These are phyloP conservation scores for Calliphora vomitoria DNA, from an alignment of 2,888 invertebrate species.

Conservation along the genomic window DNA sequence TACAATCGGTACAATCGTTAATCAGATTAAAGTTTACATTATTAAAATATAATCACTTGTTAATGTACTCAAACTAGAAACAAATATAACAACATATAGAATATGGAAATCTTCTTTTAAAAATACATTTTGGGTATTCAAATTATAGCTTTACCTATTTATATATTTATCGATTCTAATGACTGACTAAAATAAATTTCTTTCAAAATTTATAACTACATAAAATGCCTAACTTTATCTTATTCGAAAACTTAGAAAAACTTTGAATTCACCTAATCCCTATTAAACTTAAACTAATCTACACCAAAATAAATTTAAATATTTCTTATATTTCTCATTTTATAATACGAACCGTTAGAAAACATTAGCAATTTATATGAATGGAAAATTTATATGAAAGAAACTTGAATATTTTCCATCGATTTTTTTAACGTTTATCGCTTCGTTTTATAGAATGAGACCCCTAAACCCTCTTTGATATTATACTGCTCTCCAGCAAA, in stretches of 20 bases:
- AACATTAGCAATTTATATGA: too few species aligned
- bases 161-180: slow-evolving; percentile 47
- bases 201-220: slow-evolving; percentile 45
- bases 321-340: too few species aligned
- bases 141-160: slow-evolving; percentile 70
- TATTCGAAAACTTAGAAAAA: neutral
- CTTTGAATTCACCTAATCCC: too few species aligned
- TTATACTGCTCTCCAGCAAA: too few species aligned
- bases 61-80: slow-evolving; percentile 54
- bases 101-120: slow-evolving; percentile 39
- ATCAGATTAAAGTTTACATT: slow-evolving; percentile 57
- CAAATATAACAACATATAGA: slow-evolving; percentile 52
- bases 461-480: too few species aligned
- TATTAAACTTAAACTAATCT: too few species aligned
- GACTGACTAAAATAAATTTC: slow-evolving; percentile 65
- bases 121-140: slow-evolving; percentile 37
- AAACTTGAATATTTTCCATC: neutral
- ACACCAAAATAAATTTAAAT: too few species aligned
- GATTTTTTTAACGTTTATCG: neutral
- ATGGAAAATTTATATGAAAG: neutral
- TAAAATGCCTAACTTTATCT: neutral
- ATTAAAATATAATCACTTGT: slow-evolving; percentile 62
- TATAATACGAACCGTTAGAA: too few species aligned
- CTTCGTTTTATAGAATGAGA: too few species aligned
- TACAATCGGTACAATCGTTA: slow-evolving; percentile 62